phyloP scores from a whole-genome alignment of 2,888 invertebrate species.

The Dorcus parallelipipedus region DNA sequence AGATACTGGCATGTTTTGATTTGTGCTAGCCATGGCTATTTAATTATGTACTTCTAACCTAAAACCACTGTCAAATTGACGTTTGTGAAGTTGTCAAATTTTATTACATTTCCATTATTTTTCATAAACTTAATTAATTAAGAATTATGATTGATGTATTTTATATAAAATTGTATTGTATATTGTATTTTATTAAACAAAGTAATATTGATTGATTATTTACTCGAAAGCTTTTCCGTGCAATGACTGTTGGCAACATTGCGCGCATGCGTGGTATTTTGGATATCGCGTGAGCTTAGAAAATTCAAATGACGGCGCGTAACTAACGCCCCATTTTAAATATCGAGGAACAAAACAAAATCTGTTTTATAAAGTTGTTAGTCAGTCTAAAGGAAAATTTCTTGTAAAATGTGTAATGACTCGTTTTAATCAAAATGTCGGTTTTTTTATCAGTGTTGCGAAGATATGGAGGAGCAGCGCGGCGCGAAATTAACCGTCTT shows the following conservation, averaged over 20 bases:
- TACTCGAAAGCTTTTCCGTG: no score
- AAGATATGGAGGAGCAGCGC: constrained; percentile 6
- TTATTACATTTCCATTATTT: no score
- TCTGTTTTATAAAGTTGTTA: constrained; percentile 21
- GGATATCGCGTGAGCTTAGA: neutral
- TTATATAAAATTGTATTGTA: no score
- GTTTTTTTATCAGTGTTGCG: constrained; percentile 24
- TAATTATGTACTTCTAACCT: neutral
- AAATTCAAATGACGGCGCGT: constrained; percentile 24
- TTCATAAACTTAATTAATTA: no score
- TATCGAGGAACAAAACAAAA: constrained; percentile 16
- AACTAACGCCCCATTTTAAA: constrained; percentile 16
- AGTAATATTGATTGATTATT: no score
- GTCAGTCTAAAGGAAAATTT: constrained; percentile 29
- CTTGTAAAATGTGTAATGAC: constrained; percentile 29
- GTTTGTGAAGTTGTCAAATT: neutral
- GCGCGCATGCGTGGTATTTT: neutral
- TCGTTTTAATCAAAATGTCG: constrained; percentile 26
- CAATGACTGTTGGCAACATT: no score
- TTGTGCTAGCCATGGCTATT: constrained; percentile 29
- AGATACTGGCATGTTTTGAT: constrained; percentile 60
- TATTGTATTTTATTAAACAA: no score
- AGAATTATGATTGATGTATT: no score
- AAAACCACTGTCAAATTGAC: neutral
- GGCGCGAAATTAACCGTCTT: neutral